Evolutionary conservation across 2,113 vertebrate genomes (phyloP).

Genomic region (Gyps fulvus): DNA sequence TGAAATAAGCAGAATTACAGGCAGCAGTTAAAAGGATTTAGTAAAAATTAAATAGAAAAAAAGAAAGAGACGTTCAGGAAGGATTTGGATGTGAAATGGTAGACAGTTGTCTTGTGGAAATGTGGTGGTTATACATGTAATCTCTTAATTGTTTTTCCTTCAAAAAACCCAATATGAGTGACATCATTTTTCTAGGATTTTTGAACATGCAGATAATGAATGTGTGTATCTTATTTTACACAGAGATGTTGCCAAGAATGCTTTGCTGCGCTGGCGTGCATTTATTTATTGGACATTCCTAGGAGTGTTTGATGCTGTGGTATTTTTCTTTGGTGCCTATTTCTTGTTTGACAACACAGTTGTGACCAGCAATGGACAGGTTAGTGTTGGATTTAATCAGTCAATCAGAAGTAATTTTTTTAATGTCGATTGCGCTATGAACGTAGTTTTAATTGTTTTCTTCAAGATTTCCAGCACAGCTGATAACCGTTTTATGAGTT

Average conservation of each 20-base stretch:
- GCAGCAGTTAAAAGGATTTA: background rate
- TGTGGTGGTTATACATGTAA: background rate
- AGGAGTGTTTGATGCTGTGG: constrained; percentile 89
- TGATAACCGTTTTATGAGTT: background rate
- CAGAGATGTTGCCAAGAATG: constrained; percentile 96
- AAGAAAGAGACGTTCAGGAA: background rate
- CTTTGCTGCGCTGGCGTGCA: constrained; percentile 86
- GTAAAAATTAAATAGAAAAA: background rate
- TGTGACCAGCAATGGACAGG: constrained; percentile 96
- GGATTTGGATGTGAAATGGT: background rate
- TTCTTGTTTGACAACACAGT: constrained; percentile 93
- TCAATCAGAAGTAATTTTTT: background rate
- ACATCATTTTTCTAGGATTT: background rate
- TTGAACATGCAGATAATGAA: background rate
- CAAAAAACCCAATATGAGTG: background rate
- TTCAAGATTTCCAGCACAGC: background rate
- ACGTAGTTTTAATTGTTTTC: background rate
- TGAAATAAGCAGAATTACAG: background rate
- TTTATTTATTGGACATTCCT: constrained; percentile 96
- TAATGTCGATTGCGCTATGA: background rate
- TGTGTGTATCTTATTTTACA: background rate
- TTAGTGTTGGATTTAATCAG: constrained; percentile 54
- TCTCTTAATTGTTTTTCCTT: background rate
- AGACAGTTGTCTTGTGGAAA: background rate
- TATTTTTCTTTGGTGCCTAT: constrained; percentile 98